Evolutionary conservation across 2,888 invertebrate species (phyloP), one percentile per base, ranked within the genome.

Genomic region (Hydropsyche betteni): DNA sequence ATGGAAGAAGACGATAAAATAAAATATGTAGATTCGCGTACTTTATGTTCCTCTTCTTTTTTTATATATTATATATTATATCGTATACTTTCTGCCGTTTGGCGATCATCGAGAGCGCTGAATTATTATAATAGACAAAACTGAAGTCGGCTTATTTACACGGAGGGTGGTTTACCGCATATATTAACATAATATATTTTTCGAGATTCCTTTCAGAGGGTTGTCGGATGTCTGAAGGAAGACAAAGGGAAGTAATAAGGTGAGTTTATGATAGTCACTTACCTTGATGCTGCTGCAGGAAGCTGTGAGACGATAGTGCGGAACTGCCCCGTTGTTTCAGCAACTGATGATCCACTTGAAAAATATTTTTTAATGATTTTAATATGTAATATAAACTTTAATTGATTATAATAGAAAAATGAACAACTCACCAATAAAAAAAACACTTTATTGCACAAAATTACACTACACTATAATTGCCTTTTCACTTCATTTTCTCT

Each of bases 221-320:
- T 53, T 53, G 61, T 24, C 16, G 61, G 24, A 61, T 16, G 24
- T 24, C 1, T 53, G 69, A 33, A 69, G 69, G 14, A 51, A 68
- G 69, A 75, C 64, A 74, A 73, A 38, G 61, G 52, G 75, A 50
- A 53, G 71, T 68, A 73, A 75, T 75, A 75, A 77, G 77, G 75
- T 75, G 75, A 58, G 69, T 77, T 77, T 77, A 77, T 70, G 77
- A 77, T 69, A 75, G 74, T 74, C 77, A 77, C 75, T 77, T 77
- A 77, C 77, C 77, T 75, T 69, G 38, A 24, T 24, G 24, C 24
- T 24, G 24, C 24, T 24, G 24, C 24, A 24, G 24, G 2, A 24
- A 24, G 24, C 24, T 24, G 24, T 2, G 24, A 2, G 2, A 24
- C 24, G 24, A 24, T 24, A 24, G 24, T 24, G 24, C 24, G 24